Base-by-base conservation (phyloP, 2,888 invertebrate species). In the Podotricha telesiphe region DNA sequence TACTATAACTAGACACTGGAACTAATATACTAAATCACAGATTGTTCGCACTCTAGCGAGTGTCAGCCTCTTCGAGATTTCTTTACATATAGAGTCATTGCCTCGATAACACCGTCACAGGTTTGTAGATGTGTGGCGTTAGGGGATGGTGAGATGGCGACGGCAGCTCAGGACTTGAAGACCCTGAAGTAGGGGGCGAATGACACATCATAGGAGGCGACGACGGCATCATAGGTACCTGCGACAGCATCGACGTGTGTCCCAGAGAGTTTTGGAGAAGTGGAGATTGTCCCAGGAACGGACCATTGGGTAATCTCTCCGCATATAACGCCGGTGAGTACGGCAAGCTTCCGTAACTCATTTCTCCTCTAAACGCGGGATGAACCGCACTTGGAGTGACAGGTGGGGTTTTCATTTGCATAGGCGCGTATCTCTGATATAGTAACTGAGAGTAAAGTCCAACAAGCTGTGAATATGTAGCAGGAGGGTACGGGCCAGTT, bases 401-500 rank as follows among this genome's bases (percentile, higher is more conserved):
- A 3, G 92, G 91, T 11, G 93, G 93, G 37, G 88, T 90, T 82
- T 87, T 93, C 82, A 89, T 91, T 72, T 94, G 93, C 77, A 94
- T 93, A 63, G 91, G 96, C 81, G 86, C 95, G 86, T 94, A 96
- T 75, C 94, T 91, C 83, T 94, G 94, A 80, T 96, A 96, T 79
- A 96, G 89, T 65, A 96, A 94, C 62, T 96, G 93, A 0, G 94
- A 93, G 83, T 95, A 95, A 2, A 94, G 81, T 0, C 94, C 92
- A 69, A 94, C 92, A 8, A 94, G 87, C 45, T 94, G 93, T 0
- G 94, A 94, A 80, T 94, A 94, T 0, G 94, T 92, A 6, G 93
- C 89, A 17, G 94, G 94, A 0, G 94, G 94, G 73, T 95, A 94
- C 15, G 94, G 90, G 20, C 93, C 94, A 56, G 94, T 92, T 58